Conservation (phyloP, 2,113 vertebrate species). For the Actinemys pallida region DNA sequence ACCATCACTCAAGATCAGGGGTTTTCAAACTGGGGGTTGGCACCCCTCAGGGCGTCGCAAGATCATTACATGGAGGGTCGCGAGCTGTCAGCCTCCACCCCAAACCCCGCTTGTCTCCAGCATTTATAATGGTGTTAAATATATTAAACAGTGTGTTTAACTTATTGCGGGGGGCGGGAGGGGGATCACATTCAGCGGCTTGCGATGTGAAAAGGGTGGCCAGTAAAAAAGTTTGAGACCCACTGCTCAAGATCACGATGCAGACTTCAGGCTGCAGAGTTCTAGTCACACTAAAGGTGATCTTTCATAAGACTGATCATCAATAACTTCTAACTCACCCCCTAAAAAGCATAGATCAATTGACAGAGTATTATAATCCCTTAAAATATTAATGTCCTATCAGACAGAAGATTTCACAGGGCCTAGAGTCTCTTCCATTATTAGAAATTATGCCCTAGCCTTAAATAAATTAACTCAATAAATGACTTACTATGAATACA, state of each 20-base stretch:
- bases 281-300: neutral
- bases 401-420: conserved; percentile 57
- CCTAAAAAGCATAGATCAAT: conserved; percentile 53
- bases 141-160: no score
- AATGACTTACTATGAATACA: conserved; percentile 70
- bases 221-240: no score
- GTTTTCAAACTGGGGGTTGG: no score
- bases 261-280: neutral
- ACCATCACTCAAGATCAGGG: rapidly evolving
- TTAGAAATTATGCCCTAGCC: conserved; percentile 67
- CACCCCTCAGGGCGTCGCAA: no score
- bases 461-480: conserved; percentile 76
- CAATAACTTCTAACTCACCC: conserved; percentile 46
- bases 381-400: conserved; percentile 71
- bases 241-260: rapidly evolving
- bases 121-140: no score
- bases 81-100: no score
- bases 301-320: neutral
- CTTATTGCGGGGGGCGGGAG: no score
- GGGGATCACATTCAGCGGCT: no score
- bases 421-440: conserved; percentile 61
- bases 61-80: no score
- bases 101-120: no score
- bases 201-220: no score
- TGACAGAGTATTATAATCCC: conserved; percentile 51